phyloP scores from a whole-genome alignment of 2,113 vertebrate genomes.

The Pomatorhinus ruficollis region DNA sequence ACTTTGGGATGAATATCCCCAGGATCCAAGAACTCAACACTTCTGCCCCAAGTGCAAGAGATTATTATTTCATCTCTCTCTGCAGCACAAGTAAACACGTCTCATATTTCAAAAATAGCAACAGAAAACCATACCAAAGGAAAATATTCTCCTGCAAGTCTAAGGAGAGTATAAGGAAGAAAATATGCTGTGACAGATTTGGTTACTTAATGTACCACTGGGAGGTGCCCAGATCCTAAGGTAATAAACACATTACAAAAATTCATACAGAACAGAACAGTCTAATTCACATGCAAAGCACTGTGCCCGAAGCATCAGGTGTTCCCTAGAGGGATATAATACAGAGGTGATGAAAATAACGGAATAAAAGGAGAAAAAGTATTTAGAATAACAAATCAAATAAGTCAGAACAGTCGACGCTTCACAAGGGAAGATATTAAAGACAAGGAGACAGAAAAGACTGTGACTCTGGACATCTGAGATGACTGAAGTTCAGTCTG shows the following conservation, averaged over 20 bases:
- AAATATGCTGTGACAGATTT: slow-evolving; percentile 5
- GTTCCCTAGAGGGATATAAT: neutral
- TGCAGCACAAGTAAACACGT: neutral
- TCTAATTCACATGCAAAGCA: neutral
- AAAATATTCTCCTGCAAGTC: neutral
- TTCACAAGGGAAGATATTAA: neutral
- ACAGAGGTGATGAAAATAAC: neutral
- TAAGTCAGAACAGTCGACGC: neutral
- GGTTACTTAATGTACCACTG: neutral
- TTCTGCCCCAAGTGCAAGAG: neutral
- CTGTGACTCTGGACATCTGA: neutral
- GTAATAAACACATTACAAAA: slow-evolving; percentile 12
- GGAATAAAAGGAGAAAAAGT: neutral
- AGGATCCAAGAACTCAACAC: neutral
- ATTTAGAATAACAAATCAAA: neutral
- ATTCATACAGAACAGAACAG: neutral
- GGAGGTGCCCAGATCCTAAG: neutral
- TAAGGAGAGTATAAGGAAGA: neutral
- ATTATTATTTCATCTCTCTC: neutral
- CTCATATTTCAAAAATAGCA: neutral
- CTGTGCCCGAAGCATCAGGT: neutral
- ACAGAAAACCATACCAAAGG: neutral
- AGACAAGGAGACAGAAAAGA: neutral
- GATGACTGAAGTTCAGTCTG: neutral
- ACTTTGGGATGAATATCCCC: neutral